Evolutionary conservation across 2,888 invertebrate genomes (phyloP).

Genomic region (Dynastes grantii): DNA sequence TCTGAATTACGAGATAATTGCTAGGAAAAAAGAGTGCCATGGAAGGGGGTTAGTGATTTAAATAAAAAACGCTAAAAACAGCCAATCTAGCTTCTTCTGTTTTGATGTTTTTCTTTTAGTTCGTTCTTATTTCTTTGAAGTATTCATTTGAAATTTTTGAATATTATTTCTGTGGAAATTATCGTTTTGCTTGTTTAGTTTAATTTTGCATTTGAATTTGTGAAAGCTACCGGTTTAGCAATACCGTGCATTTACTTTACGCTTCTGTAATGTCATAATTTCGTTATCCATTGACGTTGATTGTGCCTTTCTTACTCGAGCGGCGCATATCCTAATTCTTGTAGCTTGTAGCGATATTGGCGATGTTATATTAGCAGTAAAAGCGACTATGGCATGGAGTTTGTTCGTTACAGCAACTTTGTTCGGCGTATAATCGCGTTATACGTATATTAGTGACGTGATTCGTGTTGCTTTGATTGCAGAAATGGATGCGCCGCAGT

Average conservation of each 20-base stretch:
- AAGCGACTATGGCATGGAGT: too few relatives aligned
- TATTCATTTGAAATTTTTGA: neutral
- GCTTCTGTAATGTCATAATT: constrained; percentile 13
- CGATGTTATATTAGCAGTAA: neutral
- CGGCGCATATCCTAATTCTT: neutral
- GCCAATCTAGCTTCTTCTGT: neutral
- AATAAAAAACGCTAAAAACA: neutral
- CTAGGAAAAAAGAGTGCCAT: constrained; percentile 19
- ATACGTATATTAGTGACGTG: constrained; percentile 32
- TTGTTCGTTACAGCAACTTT: neutral
- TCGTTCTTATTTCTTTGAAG: neutral
- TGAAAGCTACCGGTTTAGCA: constrained; percentile 11
- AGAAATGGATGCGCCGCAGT: constrained; percentile 86
- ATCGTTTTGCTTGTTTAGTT: neutral
- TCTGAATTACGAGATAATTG: neutral
- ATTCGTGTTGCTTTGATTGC: constrained; percentile 54
- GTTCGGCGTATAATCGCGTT: constrained; percentile 10
- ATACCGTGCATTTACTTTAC: neutral
- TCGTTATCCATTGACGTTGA: neutral
- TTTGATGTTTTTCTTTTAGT: neutral
- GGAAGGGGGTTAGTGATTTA: constrained; percentile 46
- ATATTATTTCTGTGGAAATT: neutral
- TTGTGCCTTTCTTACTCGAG: constrained; percentile 4
- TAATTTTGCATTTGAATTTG: neutral
- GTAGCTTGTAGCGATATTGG: neutral